A percentile compares a stretch with the other conserved stretches of the same genome.
These are phyloP conservation scores for Delphinapterus leucas DNA, from an alignment of 2,113 vertebrate species.

Conservation along the genomic window DNA sequence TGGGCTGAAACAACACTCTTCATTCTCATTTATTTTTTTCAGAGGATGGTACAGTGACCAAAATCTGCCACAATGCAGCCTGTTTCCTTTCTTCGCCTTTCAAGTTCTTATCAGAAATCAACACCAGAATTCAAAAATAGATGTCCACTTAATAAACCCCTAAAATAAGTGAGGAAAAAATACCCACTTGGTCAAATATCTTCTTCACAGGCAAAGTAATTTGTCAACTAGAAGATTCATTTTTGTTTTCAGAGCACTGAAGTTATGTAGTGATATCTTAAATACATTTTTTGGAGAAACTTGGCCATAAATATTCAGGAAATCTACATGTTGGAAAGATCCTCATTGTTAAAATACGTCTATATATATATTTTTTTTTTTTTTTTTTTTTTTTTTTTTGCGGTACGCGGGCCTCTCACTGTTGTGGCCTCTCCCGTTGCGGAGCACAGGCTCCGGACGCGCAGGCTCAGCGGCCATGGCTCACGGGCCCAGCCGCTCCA, in stretches of 20 bases:
- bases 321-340: constrained; percentile 45
- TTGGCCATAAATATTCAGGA: constrained; percentile 44
- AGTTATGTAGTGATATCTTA: background rate
- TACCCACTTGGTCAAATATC: background rate
- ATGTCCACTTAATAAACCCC: constrained; percentile 3
- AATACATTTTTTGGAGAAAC: background rate
- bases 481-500: too few species aligned
- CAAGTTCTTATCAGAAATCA: constrained; percentile 50
- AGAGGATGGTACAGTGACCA: constrained; percentile 12
- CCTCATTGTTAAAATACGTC: constrained; percentile 31
- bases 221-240: constrained; percentile 49
- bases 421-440: too few species aligned
- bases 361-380: background rate
- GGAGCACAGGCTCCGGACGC: too few species aligned
- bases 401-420: too few species aligned
- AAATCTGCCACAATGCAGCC: background rate
- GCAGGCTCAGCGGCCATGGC: too few species aligned
- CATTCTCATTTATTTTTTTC: constrained; percentile 17
- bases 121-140: constrained; percentile 48
- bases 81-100: background rate
- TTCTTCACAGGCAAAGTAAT: constrained; percentile 52
- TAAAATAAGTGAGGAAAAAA: background rate
- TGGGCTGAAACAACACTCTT: constrained; percentile 20
- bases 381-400: too few species aligned
- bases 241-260: constrained; percentile 28